These are phyloP conservation scores for Heptranchias perlo DNA, from an alignment of 2,113 vertebrate species.

Conservation along the genomic window DNA sequence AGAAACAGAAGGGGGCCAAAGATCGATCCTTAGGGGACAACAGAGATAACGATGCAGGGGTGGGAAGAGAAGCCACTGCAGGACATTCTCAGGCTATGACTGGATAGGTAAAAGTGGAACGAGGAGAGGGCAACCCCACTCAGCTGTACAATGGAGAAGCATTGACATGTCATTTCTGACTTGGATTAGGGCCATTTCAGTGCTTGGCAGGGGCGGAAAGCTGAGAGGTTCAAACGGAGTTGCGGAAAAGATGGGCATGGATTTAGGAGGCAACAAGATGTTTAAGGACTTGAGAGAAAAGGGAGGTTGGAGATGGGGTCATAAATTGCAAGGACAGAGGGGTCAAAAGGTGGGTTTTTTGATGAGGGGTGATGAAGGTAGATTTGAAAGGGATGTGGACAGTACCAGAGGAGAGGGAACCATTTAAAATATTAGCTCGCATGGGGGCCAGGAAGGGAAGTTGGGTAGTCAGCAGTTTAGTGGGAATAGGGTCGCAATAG, in stretches of 20 bases:
- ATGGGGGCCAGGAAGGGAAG: not conserved
- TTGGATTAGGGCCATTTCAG: not conserved
- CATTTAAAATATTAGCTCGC: not conserved
- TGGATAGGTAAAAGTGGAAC: too few relatives aligned
- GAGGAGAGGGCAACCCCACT: too few relatives aligned
- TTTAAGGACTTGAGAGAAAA: not conserved
- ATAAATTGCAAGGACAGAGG: not conserved
- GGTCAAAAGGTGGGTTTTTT: not conserved
- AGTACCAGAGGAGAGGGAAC: not conserved
- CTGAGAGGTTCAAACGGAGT: not conserved
- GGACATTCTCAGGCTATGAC: too few relatives aligned
- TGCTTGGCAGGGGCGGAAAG: not conserved
- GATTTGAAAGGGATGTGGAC: not conserved
- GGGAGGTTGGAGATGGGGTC: not conserved
- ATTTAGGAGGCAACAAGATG: not conserved
- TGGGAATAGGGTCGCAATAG: not conserved
- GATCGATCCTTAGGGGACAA: too few relatives aligned
- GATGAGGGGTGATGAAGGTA: not conserved
- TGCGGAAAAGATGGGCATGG: not conserved
- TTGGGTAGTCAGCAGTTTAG: not conserved
- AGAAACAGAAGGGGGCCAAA: too few relatives aligned
- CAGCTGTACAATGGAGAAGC: too few relatives aligned
- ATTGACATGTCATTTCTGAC: too few relatives aligned
- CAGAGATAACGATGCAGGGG: too few relatives aligned
- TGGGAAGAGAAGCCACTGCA: too few relatives aligned